Base-by-base conservation (phyloP, 2,888 invertebrate species). In the Capitulum mitella region DNA sequence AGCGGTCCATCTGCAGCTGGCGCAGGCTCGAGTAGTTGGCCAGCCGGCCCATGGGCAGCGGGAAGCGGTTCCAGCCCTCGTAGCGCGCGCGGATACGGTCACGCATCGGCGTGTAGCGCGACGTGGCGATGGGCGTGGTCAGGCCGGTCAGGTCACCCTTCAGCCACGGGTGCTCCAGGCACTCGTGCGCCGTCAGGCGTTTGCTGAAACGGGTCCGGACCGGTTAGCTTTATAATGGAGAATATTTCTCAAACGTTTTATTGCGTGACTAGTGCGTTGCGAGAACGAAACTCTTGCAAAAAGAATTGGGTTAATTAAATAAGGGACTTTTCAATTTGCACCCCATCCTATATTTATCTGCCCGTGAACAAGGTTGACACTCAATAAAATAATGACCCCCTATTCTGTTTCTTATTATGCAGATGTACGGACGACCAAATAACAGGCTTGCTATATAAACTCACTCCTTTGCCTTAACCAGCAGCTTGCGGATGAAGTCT, bases 171-270 rank as follows among this genome's bases (percentile, higher is more conserved):
- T 99, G 99, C 79, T 95, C 87, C 58, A 99, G 87, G 84, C 98
- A 97, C 87, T 99, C 98, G 88, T 98, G 97, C 0, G 98, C 97
- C 0, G 97, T 99, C 93, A 99, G 92, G 84, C 99, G 93, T 86
- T 97, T 95, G 84, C 94, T 94, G 84, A 3, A 87, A 29, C 14
- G 29, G n/a, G n/a, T n/a, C n/a, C n/a, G n/a, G n/a, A n/a, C n/a
- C n/a, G n/a, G n/a, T n/a, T n/a, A n/a, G n/a, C n/a, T n/a, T n/a
- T n/a, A n/a, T n/a, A n/a, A n/a, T n/a, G n/a, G n/a, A n/a, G n/a
- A n/a, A n/a, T n/a, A n/a, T n/a, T n/a, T n/a, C n/a, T n/a, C n/a
- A n/a, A n/a, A n/a, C n/a, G n/a, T n/a, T n/a, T n/a, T n/a, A n/a
- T n/a, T n/a, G n/a, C n/a, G n/a, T n/a, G n/a, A n/a, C n/a, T n/a